Base-by-base conservation (phyloP, 2,797 vertebrate genomes). In the Threskiornis aethiopicus region DNA sequence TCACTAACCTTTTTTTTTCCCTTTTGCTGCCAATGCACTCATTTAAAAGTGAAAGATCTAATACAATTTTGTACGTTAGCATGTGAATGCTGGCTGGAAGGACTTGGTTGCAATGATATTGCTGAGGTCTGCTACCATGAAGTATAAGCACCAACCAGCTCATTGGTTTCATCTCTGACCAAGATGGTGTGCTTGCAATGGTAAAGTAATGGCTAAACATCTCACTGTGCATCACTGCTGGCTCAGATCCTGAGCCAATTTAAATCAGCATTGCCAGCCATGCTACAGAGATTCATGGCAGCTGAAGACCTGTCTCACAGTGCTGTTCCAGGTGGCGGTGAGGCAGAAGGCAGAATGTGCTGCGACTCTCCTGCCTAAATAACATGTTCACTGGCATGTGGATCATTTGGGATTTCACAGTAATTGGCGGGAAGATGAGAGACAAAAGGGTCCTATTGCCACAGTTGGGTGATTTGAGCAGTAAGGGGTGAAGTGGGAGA, bases 371-470 rank as follows among this genome's bases (percentile, higher is more conserved):
- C 42, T 47, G 57, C 55, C 9, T 71, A 66, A 78, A 61, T 35
- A 79, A 61, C 1, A 0, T 16, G 7, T 42, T 81, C 61, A 42
- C 6, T 29, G 54, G 16, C 0, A 0, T 19, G 24, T 46, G 21
- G 26, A 69, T 81, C 20, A 46, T 51, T 37, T 75, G 20, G 31
- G n/a, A 64, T 75, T 84, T 85, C 52, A 29, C 0, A 0, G 35
- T 21, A 61, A 49, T 35, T 80, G 7, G 9, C 64, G 47, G 39
- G 47, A 73, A 90, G 22, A 33, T 11, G 25, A 72, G 51, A 71
- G 17, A 16, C 2, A 7, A 90, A 94, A 90, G 17, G 1, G 4
- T 83, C 6, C n/a, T 72, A 0, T 0, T 49, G 59, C 28, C 35
- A 37, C 47, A 35, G 24, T 1, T 77, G 29, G 16, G 26, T 87